Percentiles rank a stretch among this genome's conserved stretches.
These are phyloP conservation scores for Sminthurinus aureus DNA, from an alignment of 2,888 invertebrate species.

Conservation along the genomic window DNA sequence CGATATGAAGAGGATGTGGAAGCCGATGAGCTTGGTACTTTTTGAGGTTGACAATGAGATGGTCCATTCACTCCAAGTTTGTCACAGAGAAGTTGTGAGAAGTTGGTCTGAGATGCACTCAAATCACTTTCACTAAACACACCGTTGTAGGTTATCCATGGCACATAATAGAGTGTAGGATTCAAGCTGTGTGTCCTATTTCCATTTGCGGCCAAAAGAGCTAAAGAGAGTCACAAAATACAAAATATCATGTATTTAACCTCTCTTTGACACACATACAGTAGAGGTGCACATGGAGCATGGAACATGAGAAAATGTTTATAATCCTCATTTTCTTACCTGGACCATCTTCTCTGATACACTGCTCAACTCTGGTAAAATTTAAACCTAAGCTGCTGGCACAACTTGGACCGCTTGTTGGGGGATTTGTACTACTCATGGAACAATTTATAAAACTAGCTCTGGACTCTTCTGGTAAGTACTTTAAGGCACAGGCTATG, in stretches of 20 bases:
- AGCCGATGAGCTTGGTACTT: background rate
- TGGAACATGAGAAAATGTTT: too few species aligned
- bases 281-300: too few species aligned
- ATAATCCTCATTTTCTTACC: background rate
- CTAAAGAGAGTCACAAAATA: too few species aligned
- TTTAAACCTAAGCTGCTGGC: constrained; percentile 54
- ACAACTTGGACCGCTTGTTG: constrained; percentile 59
- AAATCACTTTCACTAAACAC: constrained; percentile 50
- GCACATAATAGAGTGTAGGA: constrained; percentile 60
- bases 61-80: constrained; percentile 43
- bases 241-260: too few species aligned
- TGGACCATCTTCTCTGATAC: constrained; percentile 54
- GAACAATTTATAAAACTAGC: constrained; percentile 60
- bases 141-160: constrained; percentile 61
- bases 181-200: constrained; percentile 57
- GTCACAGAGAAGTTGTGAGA: constrained; percentile 50
- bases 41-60: background rate
- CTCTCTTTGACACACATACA: too few species aligned
- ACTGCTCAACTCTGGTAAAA: constrained; percentile 56
- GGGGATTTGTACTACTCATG: constrained; percentile 55
- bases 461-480: constrained; percentile 51
- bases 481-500: constrained; percentile 58
- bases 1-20: background rate
- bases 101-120: constrained; percentile 48
- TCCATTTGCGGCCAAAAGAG: constrained; percentile 56